phyloP scores from a whole-genome alignment of 1,140 invertebrate species.

The Cephus cinctus region DNA sequence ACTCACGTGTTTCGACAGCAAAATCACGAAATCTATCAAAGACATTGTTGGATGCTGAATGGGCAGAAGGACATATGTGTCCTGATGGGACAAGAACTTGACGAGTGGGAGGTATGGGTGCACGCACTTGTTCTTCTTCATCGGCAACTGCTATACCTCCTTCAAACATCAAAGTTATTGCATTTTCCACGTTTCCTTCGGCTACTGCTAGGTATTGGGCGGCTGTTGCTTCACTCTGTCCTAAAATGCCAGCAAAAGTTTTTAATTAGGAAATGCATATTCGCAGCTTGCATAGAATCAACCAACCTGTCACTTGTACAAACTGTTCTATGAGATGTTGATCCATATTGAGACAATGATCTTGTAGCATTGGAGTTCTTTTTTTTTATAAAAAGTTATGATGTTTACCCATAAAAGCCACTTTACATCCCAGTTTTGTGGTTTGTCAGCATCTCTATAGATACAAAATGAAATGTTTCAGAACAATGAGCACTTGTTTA shows the following conservation, averaged over 20 bases:
- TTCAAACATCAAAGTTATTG: conserved; percentile 49
- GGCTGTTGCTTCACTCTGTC: conserved; percentile 42
- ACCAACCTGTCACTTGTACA: no score
- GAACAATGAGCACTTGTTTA: no score
- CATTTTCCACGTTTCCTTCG: conserved; percentile 51
- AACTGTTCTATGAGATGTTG: no score
- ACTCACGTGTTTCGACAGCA: conserved; percentile 63
- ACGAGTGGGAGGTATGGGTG: conserved; percentile 66
- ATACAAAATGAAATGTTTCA: no score
- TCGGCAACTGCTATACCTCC: conserved; percentile 23
- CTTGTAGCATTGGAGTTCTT: no score
- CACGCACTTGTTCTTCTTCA: conserved; percentile 51
- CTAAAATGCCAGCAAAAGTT: conserved; percentile 21
- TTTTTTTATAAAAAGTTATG: no score
- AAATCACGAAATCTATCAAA: conserved; percentile 71
- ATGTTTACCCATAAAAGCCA: no score
- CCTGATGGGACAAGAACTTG: conserved; percentile 57
- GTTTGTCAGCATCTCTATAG: no score
- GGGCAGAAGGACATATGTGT: conserved; percentile 45
- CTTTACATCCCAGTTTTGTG: no score
- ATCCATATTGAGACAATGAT: no score
- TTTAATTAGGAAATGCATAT: no score
- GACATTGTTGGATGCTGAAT: conserved; percentile 56
- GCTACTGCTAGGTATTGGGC: conserved; percentile 42
- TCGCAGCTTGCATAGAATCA: no score